A percentile compares a stretch with the other conserved stretches of the same genome.
These are phyloP conservation scores for Acropternis orthonyx DNA, from an alignment of 2,797 vertebrate species.

Conservation along the genomic window DNA sequence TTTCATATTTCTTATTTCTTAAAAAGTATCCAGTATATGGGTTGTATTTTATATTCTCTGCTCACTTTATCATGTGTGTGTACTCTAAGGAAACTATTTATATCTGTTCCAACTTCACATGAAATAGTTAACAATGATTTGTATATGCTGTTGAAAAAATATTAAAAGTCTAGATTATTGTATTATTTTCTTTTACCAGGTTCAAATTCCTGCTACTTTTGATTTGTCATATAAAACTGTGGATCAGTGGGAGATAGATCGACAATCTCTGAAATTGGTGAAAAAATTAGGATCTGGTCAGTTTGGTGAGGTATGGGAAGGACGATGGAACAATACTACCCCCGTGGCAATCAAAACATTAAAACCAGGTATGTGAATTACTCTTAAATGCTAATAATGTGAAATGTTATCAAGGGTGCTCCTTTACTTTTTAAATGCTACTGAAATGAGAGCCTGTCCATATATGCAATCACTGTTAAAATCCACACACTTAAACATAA, in stretches of 20 bases:
- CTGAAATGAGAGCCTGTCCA: neutral
- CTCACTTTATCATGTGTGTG: neutral
- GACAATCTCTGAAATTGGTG: constrained; percentile 82
- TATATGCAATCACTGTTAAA: neutral
- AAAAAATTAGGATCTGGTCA: constrained; percentile 89
- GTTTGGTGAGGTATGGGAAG: constrained; percentile 94
- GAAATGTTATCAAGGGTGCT: neutral
- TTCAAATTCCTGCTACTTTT: constrained; percentile 70
- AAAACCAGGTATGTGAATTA: constrained; percentile 83
- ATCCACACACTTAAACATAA: neutral
- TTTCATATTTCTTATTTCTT: neutral
- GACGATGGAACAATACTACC: constrained; percentile 90
- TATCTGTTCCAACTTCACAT: neutral
- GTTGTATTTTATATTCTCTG: neutral
- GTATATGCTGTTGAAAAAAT: neutral
- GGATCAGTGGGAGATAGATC: constrained; percentile 94
- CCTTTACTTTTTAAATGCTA: neutral
- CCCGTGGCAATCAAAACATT: constrained; percentile 92
- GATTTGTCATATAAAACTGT: constrained; percentile 92
- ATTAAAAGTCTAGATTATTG: neutral
- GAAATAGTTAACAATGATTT: neutral
- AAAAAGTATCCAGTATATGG: neutral
- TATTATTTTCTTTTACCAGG: constrained; percentile 56
- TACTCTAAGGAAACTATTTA: neutral
- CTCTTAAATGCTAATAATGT: neutral